Evolutionary conservation across 2,113 vertebrate genomes (phyloP), one percentile per base, ranked within the genome.

Genomic region (Nyctibius bracteatus): DNA sequence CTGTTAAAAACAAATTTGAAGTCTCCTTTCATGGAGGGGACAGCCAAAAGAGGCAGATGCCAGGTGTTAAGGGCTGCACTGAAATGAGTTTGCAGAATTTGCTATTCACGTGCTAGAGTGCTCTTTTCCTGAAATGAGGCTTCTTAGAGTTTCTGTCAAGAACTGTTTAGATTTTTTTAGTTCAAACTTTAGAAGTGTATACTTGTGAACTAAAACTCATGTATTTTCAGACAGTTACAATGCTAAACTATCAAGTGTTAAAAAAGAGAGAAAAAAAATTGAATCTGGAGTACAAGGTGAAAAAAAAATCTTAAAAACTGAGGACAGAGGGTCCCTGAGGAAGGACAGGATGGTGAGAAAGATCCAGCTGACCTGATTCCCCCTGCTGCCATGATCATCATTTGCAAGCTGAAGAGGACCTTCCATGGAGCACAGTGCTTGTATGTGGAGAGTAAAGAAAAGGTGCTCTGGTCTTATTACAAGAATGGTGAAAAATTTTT

Each of bases 371-470:
- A 94, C 83, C 73, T 46, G 83, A 87, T 94, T 91, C 68, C 68
- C 94, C 58, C 85, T 94, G 95, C 86, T 95, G 86, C 91, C 91
- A 86, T 81, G 83, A 96, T 65, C 96, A 95, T 95, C 92, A 96
- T 43, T 96, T 95, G 65, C 94, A 96, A 94, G 94, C 74, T 94
- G 96, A 97, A 97, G 96, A 95, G 95, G 95, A 96, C 46, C 77
- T 88, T 90, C 96, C 92, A 67, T 35, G 92, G 73, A 94, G 94
- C 94, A 94, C 88, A 87, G 61, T 94, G 73, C 88, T 92, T 95
- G n/a, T 65, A 70, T 92, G 61, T 61, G 91, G 61, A 86, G 46
- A 93, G 73, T 70, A 96, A 95, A 81, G 91, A 96, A 96, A 85
- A 62, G 37, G 95, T 97, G 88, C 83, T 96, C 90, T 81, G 70